Percentiles rank a stretch among this genome's conserved stretches.
phyloP scores from a whole-genome alignment of 2,113 vertebrate species.

The Turdus rufiventris region DNA sequence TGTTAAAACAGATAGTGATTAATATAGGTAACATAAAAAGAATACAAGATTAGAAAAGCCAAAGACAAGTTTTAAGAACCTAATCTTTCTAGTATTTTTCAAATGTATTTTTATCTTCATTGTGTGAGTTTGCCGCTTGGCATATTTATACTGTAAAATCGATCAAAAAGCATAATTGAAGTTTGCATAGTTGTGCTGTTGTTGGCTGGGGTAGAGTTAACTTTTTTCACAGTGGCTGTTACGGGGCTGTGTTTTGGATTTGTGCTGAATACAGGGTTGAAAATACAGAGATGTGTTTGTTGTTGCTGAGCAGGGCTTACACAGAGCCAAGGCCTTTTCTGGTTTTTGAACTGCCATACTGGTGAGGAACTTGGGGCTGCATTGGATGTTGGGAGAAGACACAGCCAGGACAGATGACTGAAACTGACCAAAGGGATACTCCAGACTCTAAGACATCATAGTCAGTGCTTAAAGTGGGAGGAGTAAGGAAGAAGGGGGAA shows the following conservation, averaged over 20 bases:
- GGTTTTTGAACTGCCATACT: background rate
- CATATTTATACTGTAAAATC: background rate
- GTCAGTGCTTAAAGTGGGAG: background rate
- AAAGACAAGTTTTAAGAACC: background rate
- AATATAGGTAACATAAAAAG: background rate
- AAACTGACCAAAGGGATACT: background rate
- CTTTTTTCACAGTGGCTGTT: background rate
- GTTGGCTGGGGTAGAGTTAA: background rate
- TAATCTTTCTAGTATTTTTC: background rate
- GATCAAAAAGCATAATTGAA: background rate
- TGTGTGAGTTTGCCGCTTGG: background rate
- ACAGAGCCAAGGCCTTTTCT: background rate
- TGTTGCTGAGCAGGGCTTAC: background rate
- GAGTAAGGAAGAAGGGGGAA: background rate
- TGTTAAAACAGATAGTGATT: background rate
- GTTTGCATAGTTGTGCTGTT: background rate
- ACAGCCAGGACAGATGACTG: background rate
- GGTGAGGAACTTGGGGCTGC: rapidly evolving
- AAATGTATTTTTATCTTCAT: background rate
- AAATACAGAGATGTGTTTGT: background rate
- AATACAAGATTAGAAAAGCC: background rate
- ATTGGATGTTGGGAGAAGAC: rapidly evolving
- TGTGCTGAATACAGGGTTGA: background rate
- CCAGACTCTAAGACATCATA: background rate
- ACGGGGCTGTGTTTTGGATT: background rate